A percentile compares a stretch with the other conserved stretches of the same genome.
Conservation (phyloP, 2,888 invertebrate genomes). For the Lasioglossum leucozonium region DNA sequence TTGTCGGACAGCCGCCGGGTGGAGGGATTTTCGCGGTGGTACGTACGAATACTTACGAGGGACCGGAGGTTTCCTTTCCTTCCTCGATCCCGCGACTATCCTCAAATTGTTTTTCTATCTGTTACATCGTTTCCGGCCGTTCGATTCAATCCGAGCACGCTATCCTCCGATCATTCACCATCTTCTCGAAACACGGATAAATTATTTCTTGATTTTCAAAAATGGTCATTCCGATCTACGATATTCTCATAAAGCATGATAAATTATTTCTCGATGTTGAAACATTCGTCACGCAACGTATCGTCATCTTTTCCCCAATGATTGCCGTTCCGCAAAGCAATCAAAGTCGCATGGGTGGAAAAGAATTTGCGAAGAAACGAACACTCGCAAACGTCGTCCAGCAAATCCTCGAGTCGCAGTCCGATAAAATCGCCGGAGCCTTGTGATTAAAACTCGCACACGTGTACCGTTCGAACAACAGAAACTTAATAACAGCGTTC, state of each 20-base stretch:
- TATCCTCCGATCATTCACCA: background rate
- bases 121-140: background rate
- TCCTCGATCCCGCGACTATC: background rate
- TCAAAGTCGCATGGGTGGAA: background rate
- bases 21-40: slow-evolving; percentile 76
- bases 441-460: background rate
- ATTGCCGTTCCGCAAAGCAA: background rate
- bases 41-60: slow-evolving; percentile 39
- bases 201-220: background rate
- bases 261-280: background rate
- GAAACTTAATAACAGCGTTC: slow-evolving; percentile 8
- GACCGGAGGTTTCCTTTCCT: background rate
- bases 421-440: background rate
- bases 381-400: no score
- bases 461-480: background rate
- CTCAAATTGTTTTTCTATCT: slow-evolving; percentile 32
- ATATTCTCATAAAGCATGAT: background rate
- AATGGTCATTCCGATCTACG: background rate
- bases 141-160: background rate
- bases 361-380: background rate
- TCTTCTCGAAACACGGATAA: background rate
- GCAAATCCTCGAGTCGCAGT: background rate
- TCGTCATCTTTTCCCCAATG: background rate
- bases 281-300: background rate
- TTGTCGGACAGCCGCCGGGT: slow-evolving; percentile 73